Conservation (phyloP, 2,113 vertebrate genomes). For the Tachysurus fulvidraco region DNA sequence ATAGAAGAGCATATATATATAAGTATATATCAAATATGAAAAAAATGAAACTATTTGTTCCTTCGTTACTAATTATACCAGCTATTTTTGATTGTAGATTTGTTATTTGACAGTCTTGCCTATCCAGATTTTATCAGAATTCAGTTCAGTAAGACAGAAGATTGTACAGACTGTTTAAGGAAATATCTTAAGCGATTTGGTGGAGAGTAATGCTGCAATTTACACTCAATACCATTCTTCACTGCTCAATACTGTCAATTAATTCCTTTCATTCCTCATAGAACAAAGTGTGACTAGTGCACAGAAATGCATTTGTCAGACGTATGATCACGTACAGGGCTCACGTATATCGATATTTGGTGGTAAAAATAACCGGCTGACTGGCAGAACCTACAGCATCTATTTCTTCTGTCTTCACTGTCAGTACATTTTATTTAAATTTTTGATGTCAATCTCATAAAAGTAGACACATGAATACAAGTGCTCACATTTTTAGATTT, state of each 20-base stretch:
- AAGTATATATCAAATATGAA: background rate
- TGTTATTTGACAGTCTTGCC: background rate
- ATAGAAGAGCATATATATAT: too few species aligned
- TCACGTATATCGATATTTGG: background rate
- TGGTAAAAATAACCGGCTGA: background rate
- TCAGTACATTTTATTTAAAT: too few species aligned
- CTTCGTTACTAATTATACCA: background rate
- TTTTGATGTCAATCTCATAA: too few species aligned
- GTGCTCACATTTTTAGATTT: background rate
- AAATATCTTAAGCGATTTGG: background rate
- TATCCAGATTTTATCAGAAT: background rate
- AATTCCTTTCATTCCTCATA: too few species aligned
- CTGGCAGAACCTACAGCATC: background rate
- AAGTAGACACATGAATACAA: too few species aligned
- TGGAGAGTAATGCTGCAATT: background rate
- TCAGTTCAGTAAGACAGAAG: background rate
- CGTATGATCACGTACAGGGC: background rate
- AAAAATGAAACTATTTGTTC: background rate
- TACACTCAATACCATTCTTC: background rate
- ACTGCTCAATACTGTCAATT: too few species aligned
- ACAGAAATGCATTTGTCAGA: background rate
- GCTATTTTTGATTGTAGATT: background rate
- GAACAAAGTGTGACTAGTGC: background rate
- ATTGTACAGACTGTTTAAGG: background rate
- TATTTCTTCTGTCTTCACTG: background rate